Conservation (phyloP, 37 sponge, comb jelly and placozoan species). For the Amphimedon queenslandica region DNA sequence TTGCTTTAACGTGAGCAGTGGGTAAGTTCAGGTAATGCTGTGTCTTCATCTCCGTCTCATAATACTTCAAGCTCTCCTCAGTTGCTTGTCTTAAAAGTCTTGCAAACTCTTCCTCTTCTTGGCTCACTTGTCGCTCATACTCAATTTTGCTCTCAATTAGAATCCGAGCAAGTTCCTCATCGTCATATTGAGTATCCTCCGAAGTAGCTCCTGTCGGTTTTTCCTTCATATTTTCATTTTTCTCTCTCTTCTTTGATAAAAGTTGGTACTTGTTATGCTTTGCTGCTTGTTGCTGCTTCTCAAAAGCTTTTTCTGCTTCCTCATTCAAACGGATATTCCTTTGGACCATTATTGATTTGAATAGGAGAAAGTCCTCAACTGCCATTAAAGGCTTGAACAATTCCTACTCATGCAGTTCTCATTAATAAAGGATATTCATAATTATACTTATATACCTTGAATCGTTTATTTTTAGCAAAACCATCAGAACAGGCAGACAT, state of each 20-base stretch:
- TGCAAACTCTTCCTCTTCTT: background rate
- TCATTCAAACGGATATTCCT: constrained; percentile 67
- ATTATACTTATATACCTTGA: too few species aligned
- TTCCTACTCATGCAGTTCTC: constrained; percentile 23
- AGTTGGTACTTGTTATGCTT: constrained; percentile 12
- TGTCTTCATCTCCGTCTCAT: background rate
- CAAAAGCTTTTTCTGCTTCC: constrained; percentile 45
- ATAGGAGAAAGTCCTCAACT: constrained; percentile 69
- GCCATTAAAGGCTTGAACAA: constrained; percentile 58
- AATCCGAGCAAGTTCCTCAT: constrained; percentile 7
- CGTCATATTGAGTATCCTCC: constrained; percentile 16
- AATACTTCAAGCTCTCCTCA: background rate
- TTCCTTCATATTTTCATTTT: background rate
- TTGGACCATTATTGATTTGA: constrained; percentile 74
- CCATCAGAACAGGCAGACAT: too few species aligned
- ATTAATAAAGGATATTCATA: too few species aligned
- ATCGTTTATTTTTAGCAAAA: too few species aligned
- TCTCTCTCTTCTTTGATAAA: background rate
- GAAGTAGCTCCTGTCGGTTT: too few species aligned
- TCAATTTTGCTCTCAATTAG: background rate
- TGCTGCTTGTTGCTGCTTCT: too few species aligned
- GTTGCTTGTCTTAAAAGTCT: background rate
- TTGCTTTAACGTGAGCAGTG: background rate
- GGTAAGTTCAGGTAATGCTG: background rate
- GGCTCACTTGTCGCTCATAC: background rate